Conservation (phyloP, 35 echinoderm and acorn worm genomes). For the Stichopus chloronotus region DNA sequence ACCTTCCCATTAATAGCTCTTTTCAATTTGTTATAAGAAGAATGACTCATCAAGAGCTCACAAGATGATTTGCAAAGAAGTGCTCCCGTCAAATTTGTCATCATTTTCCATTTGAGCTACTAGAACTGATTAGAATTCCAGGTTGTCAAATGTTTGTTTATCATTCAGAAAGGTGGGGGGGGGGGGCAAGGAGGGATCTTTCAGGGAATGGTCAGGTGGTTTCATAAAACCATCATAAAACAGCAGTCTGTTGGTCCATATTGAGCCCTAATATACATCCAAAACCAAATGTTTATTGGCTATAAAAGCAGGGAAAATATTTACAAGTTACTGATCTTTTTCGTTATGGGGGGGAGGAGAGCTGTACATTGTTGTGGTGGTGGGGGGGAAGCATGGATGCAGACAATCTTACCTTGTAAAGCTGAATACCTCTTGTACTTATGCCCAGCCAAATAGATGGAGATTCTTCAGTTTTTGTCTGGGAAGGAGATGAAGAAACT, state of each 20-base stretch:
- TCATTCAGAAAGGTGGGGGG: too few relatives aligned
- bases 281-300: too few relatives aligned
- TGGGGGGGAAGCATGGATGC: neutral
- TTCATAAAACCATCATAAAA: neutral
- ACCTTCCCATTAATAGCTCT: too few relatives aligned
- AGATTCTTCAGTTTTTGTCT: constrained; percentile 95
- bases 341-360: neutral
- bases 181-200: neutral
- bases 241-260: neutral
- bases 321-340: neutral
- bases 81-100: too few relatives aligned
- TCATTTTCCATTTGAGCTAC: too few relatives aligned
- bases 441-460: constrained; percentile 96
- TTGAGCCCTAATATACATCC: neutral
- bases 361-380: neutral
- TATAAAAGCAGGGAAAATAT: neutral
- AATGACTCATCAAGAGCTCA: too few relatives aligned
- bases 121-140: neutral
- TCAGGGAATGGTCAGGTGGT: neutral
- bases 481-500: constrained; percentile 34
- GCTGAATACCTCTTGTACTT: constrained; percentile 92
- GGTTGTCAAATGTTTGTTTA: neutral
- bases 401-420: constrained; percentile 85
- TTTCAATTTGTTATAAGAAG: too few relatives aligned
- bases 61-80: too few relatives aligned